Conservation (phyloP, 1,140 invertebrate species). For the Drosophila fuyamai region DNA sequence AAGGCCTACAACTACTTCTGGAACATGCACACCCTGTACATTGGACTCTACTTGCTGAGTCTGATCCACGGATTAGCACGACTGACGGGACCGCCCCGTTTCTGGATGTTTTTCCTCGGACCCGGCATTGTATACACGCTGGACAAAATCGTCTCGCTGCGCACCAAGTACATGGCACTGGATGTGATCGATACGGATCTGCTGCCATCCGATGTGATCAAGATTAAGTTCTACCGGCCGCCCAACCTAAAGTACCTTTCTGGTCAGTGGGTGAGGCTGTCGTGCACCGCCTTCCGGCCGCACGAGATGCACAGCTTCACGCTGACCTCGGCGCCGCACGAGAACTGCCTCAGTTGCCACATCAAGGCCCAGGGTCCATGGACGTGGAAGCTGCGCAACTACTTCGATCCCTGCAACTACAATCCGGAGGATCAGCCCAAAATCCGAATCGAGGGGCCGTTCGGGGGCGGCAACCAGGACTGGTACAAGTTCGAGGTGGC, state of each 20-base stretch:
- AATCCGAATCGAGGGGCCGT: conserved; percentile 97
- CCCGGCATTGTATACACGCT: conserved; percentile 95
- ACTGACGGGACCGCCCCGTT: conserved; percentile 95
- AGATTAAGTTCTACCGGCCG: conserved; percentile 96
- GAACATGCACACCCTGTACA: conserved; percentile 97
- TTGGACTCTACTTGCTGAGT: conserved; percentile 94
- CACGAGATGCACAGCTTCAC: conserved; percentile 99
- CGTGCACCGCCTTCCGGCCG: conserved; percentile 95
- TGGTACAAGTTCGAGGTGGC: conserved; percentile 99
- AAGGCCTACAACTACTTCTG: conserved; percentile 99
- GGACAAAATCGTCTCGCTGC: conserved; percentile 96
- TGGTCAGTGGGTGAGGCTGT: conserved; percentile 94
- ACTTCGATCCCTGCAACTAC: conserved; percentile 97
- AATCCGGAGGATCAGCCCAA: conserved; percentile 95
- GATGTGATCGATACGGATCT: conserved; percentile 98
- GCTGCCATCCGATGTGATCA: conserved; percentile 97
- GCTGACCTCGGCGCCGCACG: conserved; percentile 98
- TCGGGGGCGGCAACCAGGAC: conserved; percentile 99
- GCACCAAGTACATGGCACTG: conserved; percentile 96
- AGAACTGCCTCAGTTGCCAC: conserved; percentile 98
- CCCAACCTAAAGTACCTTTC: conserved; percentile 98
- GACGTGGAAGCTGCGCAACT: conserved; percentile 99
- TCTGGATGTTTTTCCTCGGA: conserved; percentile 98
- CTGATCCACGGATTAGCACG: conserved; percentile 97
- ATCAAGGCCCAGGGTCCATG: conserved; percentile 99